These are phyloP conservation scores for Aplidium turbinatum DNA, from an alignment of 23 tunicate genomes.

Conservation along the genomic window DNA sequence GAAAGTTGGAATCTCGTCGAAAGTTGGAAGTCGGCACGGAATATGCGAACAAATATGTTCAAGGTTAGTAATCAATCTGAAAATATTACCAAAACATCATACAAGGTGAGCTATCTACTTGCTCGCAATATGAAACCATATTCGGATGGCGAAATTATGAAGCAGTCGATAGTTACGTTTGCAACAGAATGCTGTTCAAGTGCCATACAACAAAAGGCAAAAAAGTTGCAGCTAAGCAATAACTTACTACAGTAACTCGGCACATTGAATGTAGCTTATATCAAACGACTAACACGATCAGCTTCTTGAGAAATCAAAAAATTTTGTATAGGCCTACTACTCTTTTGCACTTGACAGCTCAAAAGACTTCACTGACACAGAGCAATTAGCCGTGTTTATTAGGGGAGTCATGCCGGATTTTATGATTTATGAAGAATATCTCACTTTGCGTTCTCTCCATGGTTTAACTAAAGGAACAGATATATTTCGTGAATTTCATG, in stretches of 20 bases:
- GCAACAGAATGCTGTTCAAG: constrained; percentile 31
- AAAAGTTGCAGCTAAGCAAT: constrained; percentile 53
- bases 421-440: constrained; percentile 53
- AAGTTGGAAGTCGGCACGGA: no score
- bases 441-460: constrained; percentile 42
- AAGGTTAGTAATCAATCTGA: constrained; percentile 28
- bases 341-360: constrained; percentile 52
- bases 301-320: constrained; percentile 36
- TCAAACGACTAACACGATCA: constrained; percentile 47
- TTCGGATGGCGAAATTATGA: constrained; percentile 50
- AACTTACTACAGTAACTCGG: constrained; percentile 33
- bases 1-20: constrained; percentile 36
- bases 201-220: constrained; percentile 37
- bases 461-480: constrained; percentile 43
- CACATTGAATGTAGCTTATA: constrained; percentile 37
- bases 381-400: constrained; percentile 42
- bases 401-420: constrained; percentile 52
- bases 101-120: constrained; percentile 33
- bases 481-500: constrained; percentile 46
- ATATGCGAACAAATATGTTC: no score
- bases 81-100: constrained; percentile 30
- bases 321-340: constrained; percentile 24
- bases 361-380: constrained; percentile 50
- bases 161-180: constrained; percentile 38
- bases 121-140: constrained; percentile 45